phyloP scores from a whole-genome alignment of 2,888 invertebrate species.

The Rhyacophila evoluta region DNA sequence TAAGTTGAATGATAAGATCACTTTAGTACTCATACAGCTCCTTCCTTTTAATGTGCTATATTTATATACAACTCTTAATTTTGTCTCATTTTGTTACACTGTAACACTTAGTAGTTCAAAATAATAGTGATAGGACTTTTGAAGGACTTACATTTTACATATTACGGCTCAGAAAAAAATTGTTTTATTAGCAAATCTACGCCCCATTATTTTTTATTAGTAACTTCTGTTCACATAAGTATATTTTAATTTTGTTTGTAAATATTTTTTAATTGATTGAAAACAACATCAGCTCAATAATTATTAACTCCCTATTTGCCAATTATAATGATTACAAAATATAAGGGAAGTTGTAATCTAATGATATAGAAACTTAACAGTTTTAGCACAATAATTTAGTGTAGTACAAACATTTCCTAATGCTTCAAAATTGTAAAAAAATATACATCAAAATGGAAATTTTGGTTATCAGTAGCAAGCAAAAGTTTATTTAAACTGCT shows the following conservation, averaged over 20 bases:
- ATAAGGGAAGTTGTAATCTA: constrained; percentile 14
- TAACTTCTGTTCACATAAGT: too few species aligned
- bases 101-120: too few species aligned
- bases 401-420: not conserved
- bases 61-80: too few species aligned
- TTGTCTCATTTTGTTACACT: too few species aligned
- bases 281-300: constrained; percentile 33
- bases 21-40: too few species aligned
- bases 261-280: constrained; percentile 28
- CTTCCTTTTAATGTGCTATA: too few species aligned
- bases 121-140: too few species aligned
- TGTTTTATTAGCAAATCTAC: too few species aligned
- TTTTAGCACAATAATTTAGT: not conserved
- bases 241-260: not conserved
- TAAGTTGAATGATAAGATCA: too few species aligned
- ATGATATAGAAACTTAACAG: not conserved
- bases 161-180: too few species aligned
- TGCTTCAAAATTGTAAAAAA: not conserved
- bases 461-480: not conserved
- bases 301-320: constrained; percentile 48
- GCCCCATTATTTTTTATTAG: too few species aligned
- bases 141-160: too few species aligned
- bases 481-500: not conserved
- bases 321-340: constrained; percentile 40
- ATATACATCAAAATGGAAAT: not conserved